phyloP scores from a whole-genome alignment of 37 sponge, comb jelly and placozoan species.

The Geodia barretti region DNA sequence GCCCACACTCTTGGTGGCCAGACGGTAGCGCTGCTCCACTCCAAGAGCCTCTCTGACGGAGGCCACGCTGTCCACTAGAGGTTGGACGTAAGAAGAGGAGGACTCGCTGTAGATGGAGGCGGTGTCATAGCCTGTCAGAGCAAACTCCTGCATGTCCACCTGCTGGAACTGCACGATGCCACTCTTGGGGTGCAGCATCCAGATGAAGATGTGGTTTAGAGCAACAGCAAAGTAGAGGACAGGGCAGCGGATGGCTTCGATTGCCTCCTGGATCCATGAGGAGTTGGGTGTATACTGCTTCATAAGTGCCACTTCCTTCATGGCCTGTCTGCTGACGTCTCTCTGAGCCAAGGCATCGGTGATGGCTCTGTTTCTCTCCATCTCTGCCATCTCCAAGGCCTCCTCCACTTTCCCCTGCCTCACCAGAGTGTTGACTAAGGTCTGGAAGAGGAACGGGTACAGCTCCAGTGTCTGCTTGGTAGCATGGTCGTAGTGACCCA shows the following conservation, averaged over 20 bases:
- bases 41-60: slow-evolving; percentile 75
- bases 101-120: slow-evolving; percentile 74
- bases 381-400: slow-evolving; percentile 90
- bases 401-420: slow-evolving; percentile 72
- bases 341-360: slow-evolving; percentile 64
- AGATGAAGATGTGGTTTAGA: slow-evolving; percentile 81
- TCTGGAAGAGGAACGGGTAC: slow-evolving; percentile 75
- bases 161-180: slow-evolving; percentile 90
- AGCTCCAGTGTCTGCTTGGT: slow-evolving; percentile 66
- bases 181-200: slow-evolving; percentile 85
- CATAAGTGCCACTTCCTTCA: slow-evolving; percentile 66
- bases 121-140: slow-evolving; percentile 45
- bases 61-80: slow-evolving; percentile 62
- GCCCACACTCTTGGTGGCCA: slow-evolving; percentile 41
- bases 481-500: slow-evolving; percentile 64
- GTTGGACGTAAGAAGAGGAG: slow-evolving; percentile 59
- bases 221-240: slow-evolving; percentile 87
- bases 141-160: slow-evolving; percentile 73
- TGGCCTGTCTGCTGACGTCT: slow-evolving; percentile 51
- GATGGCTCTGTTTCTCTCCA: slow-evolving; percentile 73
- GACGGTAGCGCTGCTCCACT: slow-evolving; percentile 53
- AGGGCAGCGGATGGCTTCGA: slow-evolving; percentile 49
- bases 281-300: slow-evolving; percentile 55
- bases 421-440: slow-evolving; percentile 80
- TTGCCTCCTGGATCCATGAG: slow-evolving; percentile 65